Percentiles rank a stretch among this genome's conserved stretches.
Evolutionary conservation across 2,888 invertebrate species (phyloP).

Genomic region (Caenorhabditis sp.): DNA sequence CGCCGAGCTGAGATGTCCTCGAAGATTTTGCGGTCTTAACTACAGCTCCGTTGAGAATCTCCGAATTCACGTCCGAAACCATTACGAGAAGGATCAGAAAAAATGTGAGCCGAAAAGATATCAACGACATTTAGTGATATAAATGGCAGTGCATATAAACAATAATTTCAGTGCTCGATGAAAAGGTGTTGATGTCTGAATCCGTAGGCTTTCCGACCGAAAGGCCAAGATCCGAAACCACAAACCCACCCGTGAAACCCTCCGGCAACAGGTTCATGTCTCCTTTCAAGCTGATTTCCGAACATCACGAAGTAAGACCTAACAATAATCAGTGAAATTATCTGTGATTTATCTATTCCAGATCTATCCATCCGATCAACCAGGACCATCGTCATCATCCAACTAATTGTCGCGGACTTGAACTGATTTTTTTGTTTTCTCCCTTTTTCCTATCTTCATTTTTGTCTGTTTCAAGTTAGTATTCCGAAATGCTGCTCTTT

Average conservation of each 20-base stretch:
- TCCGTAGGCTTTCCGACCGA: background rate
- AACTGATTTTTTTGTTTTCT: background rate
- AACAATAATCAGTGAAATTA: background rate
- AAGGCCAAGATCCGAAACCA: background rate
- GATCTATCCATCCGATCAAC: background rate
- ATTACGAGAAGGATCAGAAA: conserved; percentile 55
- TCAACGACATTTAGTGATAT: background rate
- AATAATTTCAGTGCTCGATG: conserved; percentile 21
- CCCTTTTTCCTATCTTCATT: background rate
- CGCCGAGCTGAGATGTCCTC: conserved; percentile 73
- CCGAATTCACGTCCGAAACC: conserved; percentile 71
- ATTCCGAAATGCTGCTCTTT: background rate
- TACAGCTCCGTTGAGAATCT: conserved; percentile 72
- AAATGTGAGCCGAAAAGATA: conserved; percentile 9
- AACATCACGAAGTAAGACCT: conserved; percentile 21
- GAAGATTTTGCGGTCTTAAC: conserved; percentile 65
- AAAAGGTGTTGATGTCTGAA: conserved; percentile 9
- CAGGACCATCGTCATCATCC: conserved; percentile 19
- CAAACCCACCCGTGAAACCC: conserved; percentile 5
- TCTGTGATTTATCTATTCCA: background rate
- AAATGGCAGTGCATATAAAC: background rate
- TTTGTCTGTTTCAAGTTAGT: background rate
- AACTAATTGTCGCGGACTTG: too few species aligned
- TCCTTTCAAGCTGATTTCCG: conserved; percentile 35
- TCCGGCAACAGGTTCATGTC: conserved; percentile 3